A percentile compares a stretch with the other conserved stretches of the same genome.
phyloP scores from a whole-genome alignment of 2,113 vertebrate genomes.

The Rhinolophus sinicus region DNA sequence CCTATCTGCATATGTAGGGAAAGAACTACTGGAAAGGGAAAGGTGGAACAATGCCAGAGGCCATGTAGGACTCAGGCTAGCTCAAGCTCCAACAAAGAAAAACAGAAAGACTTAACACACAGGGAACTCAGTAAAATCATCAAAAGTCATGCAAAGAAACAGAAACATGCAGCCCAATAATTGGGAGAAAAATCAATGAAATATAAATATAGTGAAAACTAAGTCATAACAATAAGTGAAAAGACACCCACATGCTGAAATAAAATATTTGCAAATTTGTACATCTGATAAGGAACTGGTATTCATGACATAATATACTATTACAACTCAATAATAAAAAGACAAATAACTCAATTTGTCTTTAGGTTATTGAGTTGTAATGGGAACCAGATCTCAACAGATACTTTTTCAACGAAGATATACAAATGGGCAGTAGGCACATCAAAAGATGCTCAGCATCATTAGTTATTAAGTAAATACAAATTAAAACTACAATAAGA shows the following conservation, averaged over 20 bases:
- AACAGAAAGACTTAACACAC: neutral
- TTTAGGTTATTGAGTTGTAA: neutral
- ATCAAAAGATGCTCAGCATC: neutral
- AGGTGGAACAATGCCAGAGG: neutral
- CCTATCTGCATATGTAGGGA: neutral
- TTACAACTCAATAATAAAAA: neutral
- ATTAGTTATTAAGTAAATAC: neutral
- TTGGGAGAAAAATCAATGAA: neutral
- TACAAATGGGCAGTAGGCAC: neutral
- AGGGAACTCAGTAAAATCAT: neutral
- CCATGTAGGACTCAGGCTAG: neutral
- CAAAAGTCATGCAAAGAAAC: neutral
- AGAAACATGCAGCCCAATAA: neutral
- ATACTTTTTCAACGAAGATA: neutral
- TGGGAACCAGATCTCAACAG: neutral
- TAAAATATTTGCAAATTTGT: neutral
- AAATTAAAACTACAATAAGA: neutral
- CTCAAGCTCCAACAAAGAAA: neutral
- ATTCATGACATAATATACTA: neutral
- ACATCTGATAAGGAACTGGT: neutral
- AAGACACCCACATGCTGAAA: neutral
- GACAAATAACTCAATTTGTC: neutral
- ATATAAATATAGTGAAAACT: constrained; percentile 9
- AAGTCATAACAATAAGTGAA: neutral
- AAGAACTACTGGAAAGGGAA: neutral